phyloP scores from a whole-genome alignment of 2,888 invertebrate species.

The Lithophane semibrunnea region DNA sequence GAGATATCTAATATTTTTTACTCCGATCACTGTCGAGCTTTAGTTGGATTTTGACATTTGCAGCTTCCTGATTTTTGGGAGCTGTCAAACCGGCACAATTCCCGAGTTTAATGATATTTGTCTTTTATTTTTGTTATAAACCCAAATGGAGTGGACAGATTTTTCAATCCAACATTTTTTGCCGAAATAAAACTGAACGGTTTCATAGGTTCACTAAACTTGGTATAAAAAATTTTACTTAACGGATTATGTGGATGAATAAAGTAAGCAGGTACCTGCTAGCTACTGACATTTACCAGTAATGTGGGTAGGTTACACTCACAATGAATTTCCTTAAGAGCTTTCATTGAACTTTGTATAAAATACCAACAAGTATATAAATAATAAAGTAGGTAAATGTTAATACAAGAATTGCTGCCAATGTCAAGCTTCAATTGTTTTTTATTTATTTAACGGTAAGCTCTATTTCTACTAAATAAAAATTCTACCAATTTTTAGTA shows the following conservation, averaged over 20 bases:
- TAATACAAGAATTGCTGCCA: slow-evolving; percentile 35
- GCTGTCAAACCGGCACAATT: background rate
- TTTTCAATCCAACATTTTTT: background rate
- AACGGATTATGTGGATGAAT: background rate
- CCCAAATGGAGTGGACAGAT: background rate
- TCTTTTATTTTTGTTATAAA: no score
- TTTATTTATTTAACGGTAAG: background rate
- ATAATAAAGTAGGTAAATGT: slow-evolving; percentile 53
- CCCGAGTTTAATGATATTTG: background rate
- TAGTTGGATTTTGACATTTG: background rate
- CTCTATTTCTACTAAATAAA: background rate
- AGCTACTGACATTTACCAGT: slow-evolving; percentile 46
- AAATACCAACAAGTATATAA: slow-evolving; percentile 57
- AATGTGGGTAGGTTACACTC: slow-evolving; percentile 7
- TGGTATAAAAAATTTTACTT: background rate
- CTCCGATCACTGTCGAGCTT: background rate
- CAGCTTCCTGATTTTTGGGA: background rate
- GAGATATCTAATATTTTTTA: background rate
- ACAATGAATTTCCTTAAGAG: slow-evolving; percentile 38
- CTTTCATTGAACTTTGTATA: slow-evolving; percentile 60
- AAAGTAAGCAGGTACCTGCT: background rate
- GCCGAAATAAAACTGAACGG: background rate
- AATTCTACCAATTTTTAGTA: background rate
- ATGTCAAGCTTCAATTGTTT: slow-evolving; percentile 11
- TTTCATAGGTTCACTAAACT: background rate